Percentiles rank a stretch among this genome's conserved stretches.
Conservation (phyloP, 2,888 invertebrate species). For the Cynaeus angustus region DNA sequence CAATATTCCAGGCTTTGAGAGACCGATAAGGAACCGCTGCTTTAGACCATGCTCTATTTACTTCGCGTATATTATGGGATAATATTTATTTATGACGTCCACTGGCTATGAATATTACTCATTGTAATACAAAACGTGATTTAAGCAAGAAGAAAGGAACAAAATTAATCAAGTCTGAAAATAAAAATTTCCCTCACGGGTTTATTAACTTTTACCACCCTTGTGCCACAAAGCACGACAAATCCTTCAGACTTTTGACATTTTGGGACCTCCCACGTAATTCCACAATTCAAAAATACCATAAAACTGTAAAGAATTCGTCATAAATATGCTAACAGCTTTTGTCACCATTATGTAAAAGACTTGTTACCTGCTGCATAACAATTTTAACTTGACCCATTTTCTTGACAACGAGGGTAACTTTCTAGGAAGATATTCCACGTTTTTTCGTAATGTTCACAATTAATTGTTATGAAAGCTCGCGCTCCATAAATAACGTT, state of each 20-base stretch:
- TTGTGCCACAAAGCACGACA: background rate
- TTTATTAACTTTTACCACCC: background rate
- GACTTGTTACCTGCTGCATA: conserved; percentile 43
- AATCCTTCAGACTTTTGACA: too few species aligned
- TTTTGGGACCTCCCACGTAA: conserved; percentile 28
- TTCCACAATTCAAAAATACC: conserved; percentile 34
- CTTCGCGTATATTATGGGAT: conserved; percentile 1
- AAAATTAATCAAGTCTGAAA: background rate
- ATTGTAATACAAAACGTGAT: background rate
- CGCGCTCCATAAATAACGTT: conserved; percentile 32
- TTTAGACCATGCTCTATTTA: background rate
- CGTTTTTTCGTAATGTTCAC: conserved; percentile 17
- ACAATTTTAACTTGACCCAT: conserved; percentile 42
- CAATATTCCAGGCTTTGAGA: background rate
- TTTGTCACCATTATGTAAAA: conserved; percentile 49
- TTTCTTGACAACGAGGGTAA: conserved; percentile 4
- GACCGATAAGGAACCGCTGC: background rate
- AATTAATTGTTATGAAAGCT: conserved; percentile 39
- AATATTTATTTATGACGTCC: conserved; percentile 1
- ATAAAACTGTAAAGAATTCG: conserved; percentile 42
- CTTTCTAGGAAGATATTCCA: conserved; percentile 11
- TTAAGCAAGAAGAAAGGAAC: background rate
- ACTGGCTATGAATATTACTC: background rate
- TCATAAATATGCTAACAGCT: conserved; percentile 47
- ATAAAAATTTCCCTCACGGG: background rate